Base-by-base conservation (phyloP, 2,888 invertebrate genomes). In the Allacma fusca region DNA sequence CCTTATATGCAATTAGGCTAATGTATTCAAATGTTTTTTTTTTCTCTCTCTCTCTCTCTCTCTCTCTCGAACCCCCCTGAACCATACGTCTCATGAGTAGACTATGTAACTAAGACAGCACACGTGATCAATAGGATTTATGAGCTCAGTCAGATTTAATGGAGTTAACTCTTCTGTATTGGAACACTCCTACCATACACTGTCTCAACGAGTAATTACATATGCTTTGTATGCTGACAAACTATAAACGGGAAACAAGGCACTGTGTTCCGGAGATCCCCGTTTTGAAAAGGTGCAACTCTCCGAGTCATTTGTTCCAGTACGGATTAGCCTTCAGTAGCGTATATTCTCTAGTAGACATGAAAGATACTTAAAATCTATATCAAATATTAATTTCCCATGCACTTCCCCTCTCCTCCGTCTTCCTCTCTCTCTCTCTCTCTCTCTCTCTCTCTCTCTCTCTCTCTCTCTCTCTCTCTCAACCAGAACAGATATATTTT, bases 121-220 rank as follows among this genome's bases (percentile, higher is more conserved):
- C 24, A 24, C 24, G 21, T 62, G 62, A 62, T 62, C 23, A 62
- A 62, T 62, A 62, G 62, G 62, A 62, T 62, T 62, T 62, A 62
- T 26, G 62, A 62, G 23, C 62, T 62, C 24, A 23, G 26, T 5
- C 2, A 62, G 24, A 62, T 24, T 62, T 24, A 24, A 26, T 62
- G 50, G 50, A 50, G 9, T 7, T 34, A 34, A 50, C 50, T 50
- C 50, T 50, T 50, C n/a, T 16, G 40, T 40, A 40, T 40, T 40
- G 5, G 40, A 40, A 40, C 5, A 13, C 40, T 5, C 5, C 5
- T 40, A 40, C 40, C n/a, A n/a, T n/a, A n/a, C n/a, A n/a, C n/a
- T n/a, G n/a, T n/a, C n/a, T n/a, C n/a, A n/a, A n/a, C n/a, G n/a
- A n/a, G n/a, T n/a, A n/a, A n/a, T n/a, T n/a, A n/a, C n/a, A n/a